Evolutionary conservation across 2,888 invertebrate genomes (phyloP), one percentile per base, ranked within the genome.

Genomic region (Mythimna pallens): DNA sequence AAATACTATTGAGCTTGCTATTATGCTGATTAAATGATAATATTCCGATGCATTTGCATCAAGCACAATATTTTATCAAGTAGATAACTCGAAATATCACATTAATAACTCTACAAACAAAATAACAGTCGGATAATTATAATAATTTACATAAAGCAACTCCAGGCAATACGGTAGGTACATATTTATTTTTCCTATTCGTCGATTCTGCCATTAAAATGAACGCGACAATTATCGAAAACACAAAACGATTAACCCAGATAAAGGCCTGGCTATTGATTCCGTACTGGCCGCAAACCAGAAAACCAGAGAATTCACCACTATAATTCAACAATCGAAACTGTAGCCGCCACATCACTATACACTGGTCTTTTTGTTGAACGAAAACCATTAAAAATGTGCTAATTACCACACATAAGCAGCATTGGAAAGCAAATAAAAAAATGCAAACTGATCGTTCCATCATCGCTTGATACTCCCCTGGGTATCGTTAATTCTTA

Each of bases 211-310:
- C 83, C 80, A 84, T 89, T 89, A 88, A 89, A 89, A 88, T 86
- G 85, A 86, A 89, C 80, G 87, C 84, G 87, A 88, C 90, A 90
- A 90, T 90, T 90, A 90, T 90, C 83, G 89, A 87, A 89, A 91
- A 89, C 88, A 89, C 87, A 89, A 86, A 89, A 87, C 91, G 87
- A 91, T 92, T 91, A 90, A 92, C 90, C 90, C 85, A 89, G 80
- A 90, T 92, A 89, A 90, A 90, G 81, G 85, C 70, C 63, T 62
- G 70, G 80, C 81, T 81, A 89, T 89, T 87, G 88, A 89, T 89
- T 88, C 81, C 85, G 78, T 85, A 85, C 84, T 75, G 84, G 77
- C 88, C 89, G 85, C 89, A 88, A 87, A 89, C 88, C 89, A 88
- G 70, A 85, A 85, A 87, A 88, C 84, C 88, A 83, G 82, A 43